Conservation (phyloP, 2,888 invertebrate species). For the Drosophila trichaetosa region DNA sequence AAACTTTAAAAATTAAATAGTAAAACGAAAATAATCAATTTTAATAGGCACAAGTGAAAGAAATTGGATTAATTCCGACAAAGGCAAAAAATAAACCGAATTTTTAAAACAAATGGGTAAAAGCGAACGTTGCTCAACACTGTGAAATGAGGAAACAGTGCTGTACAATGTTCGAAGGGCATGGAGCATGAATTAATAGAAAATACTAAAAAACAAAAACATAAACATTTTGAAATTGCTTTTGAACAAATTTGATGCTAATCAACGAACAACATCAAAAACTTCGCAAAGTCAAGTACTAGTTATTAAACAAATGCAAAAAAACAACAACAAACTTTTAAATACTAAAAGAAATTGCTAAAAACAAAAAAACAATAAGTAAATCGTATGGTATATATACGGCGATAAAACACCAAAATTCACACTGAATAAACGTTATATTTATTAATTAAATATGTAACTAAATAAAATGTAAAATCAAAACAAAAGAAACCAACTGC, state of each 20-base stretch:
- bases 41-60: conserved; percentile 53
- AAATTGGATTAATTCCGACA: conserved; percentile 38
- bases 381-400: conserved; percentile 47
- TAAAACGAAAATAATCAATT: conserved; percentile 35
- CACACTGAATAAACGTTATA: conserved; percentile 80
- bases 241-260: conserved; percentile 38
- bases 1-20: conserved; percentile 32
- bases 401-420: conserved; percentile 70
- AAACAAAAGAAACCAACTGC: conserved; percentile 60
- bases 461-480: conserved; percentile 55
- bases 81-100: conserved; percentile 60
- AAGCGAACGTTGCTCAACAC: conserved; percentile 39
- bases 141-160: conserved; percentile 33
- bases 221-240: conserved; percentile 22
- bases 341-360: conserved; percentile 46
- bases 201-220: conserved; percentile 6
- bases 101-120: conserved; percentile 52
- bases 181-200: conserved; percentile 19
- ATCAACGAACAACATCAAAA: conserved; percentile 16
- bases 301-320: conserved; percentile 37
- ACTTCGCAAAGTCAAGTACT: conserved; percentile 38
- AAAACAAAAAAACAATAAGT: conserved; percentile 17
- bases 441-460: conserved; percentile 78
- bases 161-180: conserved; percentile 29
- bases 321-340: conserved; percentile 36